Percentiles rank a stretch among this genome's conserved stretches.
Conservation (phyloP, 2,888 invertebrate genomes). For the Gryllus longicercus region DNA sequence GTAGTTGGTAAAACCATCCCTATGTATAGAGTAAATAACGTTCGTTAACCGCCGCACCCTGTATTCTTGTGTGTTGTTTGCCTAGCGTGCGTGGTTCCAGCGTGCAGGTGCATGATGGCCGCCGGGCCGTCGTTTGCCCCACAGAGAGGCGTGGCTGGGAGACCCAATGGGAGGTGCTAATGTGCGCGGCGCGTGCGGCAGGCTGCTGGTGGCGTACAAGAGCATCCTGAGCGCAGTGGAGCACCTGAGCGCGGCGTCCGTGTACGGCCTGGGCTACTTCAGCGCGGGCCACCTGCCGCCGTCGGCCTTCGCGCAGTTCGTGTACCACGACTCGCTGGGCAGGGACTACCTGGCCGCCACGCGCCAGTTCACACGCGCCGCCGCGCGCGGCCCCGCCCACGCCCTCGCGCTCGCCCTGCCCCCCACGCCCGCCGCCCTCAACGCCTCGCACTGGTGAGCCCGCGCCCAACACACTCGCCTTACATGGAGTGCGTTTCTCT, state of each 20-base stretch:
- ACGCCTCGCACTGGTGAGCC: not conserved
- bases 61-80: no score
- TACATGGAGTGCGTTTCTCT: no score
- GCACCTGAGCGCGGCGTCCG: slow-evolving; percentile 48
- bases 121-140: no score
- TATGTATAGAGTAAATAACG: no score
- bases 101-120: no score
- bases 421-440: not conserved
- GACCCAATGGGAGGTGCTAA: no score
- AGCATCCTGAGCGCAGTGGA: slow-evolving; percentile 49
- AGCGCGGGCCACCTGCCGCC: slow-evolving; percentile 43
- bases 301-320: slow-evolving; percentile 45
- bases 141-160: no score
- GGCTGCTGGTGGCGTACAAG: slow-evolving; percentile 49
- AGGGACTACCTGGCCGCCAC: slow-evolving; percentile 48
- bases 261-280: slow-evolving; percentile 48
- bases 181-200: slow-evolving; percentile 30
- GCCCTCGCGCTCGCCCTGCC: not conserved
- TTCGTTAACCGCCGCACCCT: no score
- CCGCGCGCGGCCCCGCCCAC: slow-evolving; percentile 35
- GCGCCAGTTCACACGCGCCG: slow-evolving; percentile 44
- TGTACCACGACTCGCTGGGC: slow-evolving; percentile 47
- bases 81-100: no score
- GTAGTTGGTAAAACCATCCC: no score
- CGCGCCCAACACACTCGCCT: no score